phyloP scores from a whole-genome alignment of 2,888 invertebrate species.

The Agrenia bidenticulata region DNA sequence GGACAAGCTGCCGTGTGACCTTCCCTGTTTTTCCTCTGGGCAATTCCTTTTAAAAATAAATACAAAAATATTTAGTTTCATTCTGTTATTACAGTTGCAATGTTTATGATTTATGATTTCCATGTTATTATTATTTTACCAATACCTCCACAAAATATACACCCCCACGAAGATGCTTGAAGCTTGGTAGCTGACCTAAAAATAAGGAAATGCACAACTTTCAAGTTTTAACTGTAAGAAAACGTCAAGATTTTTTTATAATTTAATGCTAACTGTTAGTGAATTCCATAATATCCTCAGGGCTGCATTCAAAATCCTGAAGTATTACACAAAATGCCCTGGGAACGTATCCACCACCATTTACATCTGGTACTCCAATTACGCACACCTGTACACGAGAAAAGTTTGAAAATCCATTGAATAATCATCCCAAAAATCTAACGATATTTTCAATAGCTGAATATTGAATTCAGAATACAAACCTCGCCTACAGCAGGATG shows the following conservation, averaged over 20 bases:
- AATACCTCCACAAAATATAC: slow-evolving; percentile 31
- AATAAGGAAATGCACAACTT: background rate
- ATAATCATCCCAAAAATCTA: no score
- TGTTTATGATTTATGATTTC: no score
- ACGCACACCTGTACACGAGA: slow-evolving; percentile 37
- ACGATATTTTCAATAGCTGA: no score
- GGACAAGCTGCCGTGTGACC: slow-evolving; percentile 33
- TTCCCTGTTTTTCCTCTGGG: slow-evolving; percentile 45
- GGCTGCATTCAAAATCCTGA: slow-evolving; percentile 15
- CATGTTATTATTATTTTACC: no score
- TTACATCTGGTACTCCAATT: slow-evolving; percentile 43
- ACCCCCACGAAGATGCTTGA: slow-evolving; percentile 42
- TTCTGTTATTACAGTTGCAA: no score
- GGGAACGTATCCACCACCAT: slow-evolving; percentile 48
- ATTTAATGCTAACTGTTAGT: slow-evolving; percentile 36
- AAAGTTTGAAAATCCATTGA: no score
- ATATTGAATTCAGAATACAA: no score
- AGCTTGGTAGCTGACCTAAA: slow-evolving; percentile 31
- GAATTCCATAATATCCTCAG: slow-evolving; percentile 41
- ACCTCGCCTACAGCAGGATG: slow-evolving; percentile 35
- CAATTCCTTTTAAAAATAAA: slow-evolving; percentile 18
- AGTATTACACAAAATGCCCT: slow-evolving; percentile 43
- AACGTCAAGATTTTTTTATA: background rate
- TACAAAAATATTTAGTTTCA: background rate
- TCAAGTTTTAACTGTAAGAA: background rate